phyloP scores from a whole-genome alignment of 2,113 vertebrate species.

The Galbula dea region DNA sequence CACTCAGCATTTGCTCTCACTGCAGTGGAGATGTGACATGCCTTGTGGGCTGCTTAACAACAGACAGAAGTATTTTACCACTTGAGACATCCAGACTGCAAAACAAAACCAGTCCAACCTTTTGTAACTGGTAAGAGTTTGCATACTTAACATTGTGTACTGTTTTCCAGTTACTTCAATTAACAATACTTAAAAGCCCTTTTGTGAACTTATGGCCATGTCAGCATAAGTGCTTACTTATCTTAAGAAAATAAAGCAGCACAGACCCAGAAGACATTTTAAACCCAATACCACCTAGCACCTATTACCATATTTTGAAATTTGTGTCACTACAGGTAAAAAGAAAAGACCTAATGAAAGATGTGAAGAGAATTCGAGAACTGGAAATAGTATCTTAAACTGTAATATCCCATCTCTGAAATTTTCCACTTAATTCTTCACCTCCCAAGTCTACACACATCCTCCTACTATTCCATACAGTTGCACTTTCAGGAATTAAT shows the following conservation, averaged over 20 bases:
- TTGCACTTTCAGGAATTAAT: not conserved
- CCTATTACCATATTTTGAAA: not conserved
- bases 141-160: not conserved
- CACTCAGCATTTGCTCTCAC: not conserved
- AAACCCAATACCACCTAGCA: not conserved
- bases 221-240: not conserved
- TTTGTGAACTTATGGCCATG: not conserved
- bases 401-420: not conserved
- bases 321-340: not conserved
- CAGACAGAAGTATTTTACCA: not conserved
- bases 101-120: not conserved
- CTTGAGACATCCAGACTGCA: not conserved
- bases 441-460: not conserved
- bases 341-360: not conserved
- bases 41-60: not conserved
- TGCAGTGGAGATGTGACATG: accelerated
- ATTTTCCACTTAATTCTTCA: not conserved
- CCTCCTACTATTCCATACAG: not conserved
- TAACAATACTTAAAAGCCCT: not conserved
- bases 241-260: not conserved
- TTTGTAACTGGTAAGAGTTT: not conserved
- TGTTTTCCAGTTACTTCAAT: not conserved
- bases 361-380: not conserved
- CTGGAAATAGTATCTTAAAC: not conserved
- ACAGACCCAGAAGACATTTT: not conserved